Percentiles rank a stretch among this genome's conserved stretches.
phyloP scores from a whole-genome alignment of 2,888 invertebrate species.

The Adela reaumurella region DNA sequence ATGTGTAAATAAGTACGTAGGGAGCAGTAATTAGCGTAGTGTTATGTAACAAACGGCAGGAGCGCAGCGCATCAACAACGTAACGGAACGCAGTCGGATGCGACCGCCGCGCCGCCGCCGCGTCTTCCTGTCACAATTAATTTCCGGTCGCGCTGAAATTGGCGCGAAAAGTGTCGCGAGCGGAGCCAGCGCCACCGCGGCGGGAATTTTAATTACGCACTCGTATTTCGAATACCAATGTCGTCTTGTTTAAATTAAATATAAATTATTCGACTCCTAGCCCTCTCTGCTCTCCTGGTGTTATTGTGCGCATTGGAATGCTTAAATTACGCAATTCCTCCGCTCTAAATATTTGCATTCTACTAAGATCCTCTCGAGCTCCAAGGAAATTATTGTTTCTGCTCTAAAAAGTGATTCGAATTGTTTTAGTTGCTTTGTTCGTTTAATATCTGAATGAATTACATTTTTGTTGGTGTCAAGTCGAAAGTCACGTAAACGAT shows the following conservation, averaged over 20 bases:
- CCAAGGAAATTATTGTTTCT: neutral
- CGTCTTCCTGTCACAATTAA: slow-evolving; percentile 58
- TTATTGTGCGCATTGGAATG: slow-evolving; percentile 15
- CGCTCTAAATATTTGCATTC: neutral
- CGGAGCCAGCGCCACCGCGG: slow-evolving; percentile 35
- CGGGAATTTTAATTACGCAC: slow-evolving; percentile 57
- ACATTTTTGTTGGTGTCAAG: too few species aligned
- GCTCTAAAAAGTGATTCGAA: neutral
- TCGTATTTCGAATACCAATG: slow-evolving; percentile 56
- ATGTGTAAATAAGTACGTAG: too few species aligned
- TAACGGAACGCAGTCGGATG: slow-evolving; percentile 49
- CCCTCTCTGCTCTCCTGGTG: slow-evolving; percentile 42
- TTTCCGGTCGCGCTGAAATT: slow-evolving; percentile 57
- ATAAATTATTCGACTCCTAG: slow-evolving; percentile 55
- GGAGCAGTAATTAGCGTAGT: neutral
- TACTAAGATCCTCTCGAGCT: neutral
- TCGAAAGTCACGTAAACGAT: too few species aligned
- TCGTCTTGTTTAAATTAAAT: slow-evolving; percentile 58
- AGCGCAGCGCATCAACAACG: slow-evolving; percentile 11
- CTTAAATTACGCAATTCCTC: neutral
- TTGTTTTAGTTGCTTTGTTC: too few species aligned
- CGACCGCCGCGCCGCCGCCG: slow-evolving; percentile 51
- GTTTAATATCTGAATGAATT: too few species aligned
- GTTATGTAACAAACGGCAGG: neutral
- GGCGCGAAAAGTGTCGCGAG: slow-evolving; percentile 56